Evolutionary conservation across 2,888 invertebrate genomes (phyloP), one percentile per base, ranked within the genome.

Genomic region (Xylophagus ater): DNA sequence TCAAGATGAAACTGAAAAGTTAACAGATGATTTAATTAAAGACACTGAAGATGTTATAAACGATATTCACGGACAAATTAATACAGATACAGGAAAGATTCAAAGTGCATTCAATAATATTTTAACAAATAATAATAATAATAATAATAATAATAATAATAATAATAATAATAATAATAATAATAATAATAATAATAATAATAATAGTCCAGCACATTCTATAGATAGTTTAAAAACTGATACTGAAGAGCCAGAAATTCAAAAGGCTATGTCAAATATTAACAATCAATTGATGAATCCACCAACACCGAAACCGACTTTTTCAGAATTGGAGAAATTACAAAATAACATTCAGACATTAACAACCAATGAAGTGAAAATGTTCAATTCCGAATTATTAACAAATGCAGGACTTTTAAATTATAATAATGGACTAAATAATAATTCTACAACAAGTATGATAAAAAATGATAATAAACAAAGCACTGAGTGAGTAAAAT

Each of bases 171-270:
- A n/a, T n/a, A n/a, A n/a, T n/a, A n/a, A n/a, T n/a, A n/a, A n/a
- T n/a, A n/a, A n/a, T n/a, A n/a, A n/a, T n/a, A n/a, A n/a, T n/a
- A n/a, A n/a, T n/a, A n/a, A n/a, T n/a, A 7, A 24, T 8, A 23
- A 34, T 14, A 20, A 19, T 10, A 40, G 40, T 34, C 40, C 40
- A 5, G 34, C 23, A 3, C 40, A 40, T 29, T 40, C 40, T 5
- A 6, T 40, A n/a, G 62, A 65, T 31, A 63, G 63, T 40, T 46
- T 65, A 39, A 57, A 56, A 52, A 61, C 62, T 3, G 55, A 58
- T 3, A 60, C 62, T 14, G 58, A 62, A 9, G 64, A 64, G 43
- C 60, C 65, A 32, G 64, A 65, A 51, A 64, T 63, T 12, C 64
- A 62, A 37, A 45, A 55, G 19, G 58, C 57, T 2, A 43, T 60